Percentiles rank a stretch among this genome's conserved stretches.
Conservation (phyloP, 2,113 vertebrate genomes). For the Tachycineta bicolor region DNA sequence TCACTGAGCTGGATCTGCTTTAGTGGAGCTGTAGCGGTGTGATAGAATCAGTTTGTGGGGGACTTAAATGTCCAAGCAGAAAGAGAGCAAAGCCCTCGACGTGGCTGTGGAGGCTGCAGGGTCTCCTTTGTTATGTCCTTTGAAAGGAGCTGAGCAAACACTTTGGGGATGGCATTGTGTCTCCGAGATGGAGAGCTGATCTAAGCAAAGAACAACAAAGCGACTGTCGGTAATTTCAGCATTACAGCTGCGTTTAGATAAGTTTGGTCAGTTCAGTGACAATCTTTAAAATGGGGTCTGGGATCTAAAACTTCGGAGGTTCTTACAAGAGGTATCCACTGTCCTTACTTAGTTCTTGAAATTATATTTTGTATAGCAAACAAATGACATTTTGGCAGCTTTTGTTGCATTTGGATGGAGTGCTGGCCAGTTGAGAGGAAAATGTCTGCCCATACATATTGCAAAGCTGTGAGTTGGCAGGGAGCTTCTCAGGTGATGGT, state of each 20-base stretch:
- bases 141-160: slow-evolving; percentile 18
- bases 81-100: neutral
- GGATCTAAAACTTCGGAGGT: neutral
- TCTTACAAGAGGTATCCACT: neutral
- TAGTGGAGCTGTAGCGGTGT: neutral
- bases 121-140: neutral
- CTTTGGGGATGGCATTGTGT: neutral
- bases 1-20: too few species aligned
- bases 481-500: neutral
- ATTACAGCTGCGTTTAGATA: neutral
- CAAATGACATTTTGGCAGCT: neutral
- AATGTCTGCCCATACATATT: neutral
- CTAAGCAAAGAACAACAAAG: neutral
- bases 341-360: neutral
- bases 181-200: neutral
- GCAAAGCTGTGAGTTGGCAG: neutral
- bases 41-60: neutral
- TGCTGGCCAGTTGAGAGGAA: neutral
- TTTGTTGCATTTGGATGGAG: neutral
- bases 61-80: neutral
- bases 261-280: neutral
- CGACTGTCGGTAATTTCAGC: neutral
- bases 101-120: neutral
- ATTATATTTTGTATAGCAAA: neutral
- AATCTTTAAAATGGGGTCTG: neutral